phyloP scores from a whole-genome alignment of 2,888 invertebrate species.

The Drosophila villosipedis region DNA sequence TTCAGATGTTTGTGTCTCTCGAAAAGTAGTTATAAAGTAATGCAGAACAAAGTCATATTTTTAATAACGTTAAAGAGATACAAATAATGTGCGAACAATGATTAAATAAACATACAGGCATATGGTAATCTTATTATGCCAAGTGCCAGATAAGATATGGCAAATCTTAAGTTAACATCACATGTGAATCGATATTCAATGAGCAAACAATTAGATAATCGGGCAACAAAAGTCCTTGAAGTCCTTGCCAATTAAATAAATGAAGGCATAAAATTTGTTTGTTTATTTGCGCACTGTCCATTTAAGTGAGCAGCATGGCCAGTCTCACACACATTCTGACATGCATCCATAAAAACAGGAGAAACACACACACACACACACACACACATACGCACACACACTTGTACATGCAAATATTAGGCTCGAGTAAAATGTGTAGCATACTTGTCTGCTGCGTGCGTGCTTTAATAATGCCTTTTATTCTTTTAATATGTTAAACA shows the following conservation, averaged over 20 bases:
- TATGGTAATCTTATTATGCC: not conserved
- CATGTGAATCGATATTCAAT: not conserved
- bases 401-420: conserved; percentile 21
- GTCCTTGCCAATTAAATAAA: not conserved
- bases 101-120: not conserved
- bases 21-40: not conserved
- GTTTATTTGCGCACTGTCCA: conserved; percentile 29
- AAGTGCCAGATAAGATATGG: not conserved
- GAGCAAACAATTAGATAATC: not conserved
- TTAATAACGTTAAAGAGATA: not conserved
- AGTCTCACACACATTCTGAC: conserved; percentile 42
- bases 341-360: conserved; percentile 34
- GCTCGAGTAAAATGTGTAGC: conserved; percentile 47
- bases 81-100: not conserved
- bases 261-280: conserved; percentile 25
- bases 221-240: not conserved
- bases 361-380: not conserved
- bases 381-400: not conserved
- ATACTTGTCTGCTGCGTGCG: conserved; percentile 60
- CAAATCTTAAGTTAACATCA: not conserved
- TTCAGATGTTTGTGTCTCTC: not conserved
- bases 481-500: conserved; percentile 26
- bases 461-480: conserved; percentile 60
- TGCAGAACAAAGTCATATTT: not conserved
- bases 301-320: conserved; percentile 29